Conservation (phyloP, 2,113 vertebrate genomes). For the Microtus richardsoni region DNA sequence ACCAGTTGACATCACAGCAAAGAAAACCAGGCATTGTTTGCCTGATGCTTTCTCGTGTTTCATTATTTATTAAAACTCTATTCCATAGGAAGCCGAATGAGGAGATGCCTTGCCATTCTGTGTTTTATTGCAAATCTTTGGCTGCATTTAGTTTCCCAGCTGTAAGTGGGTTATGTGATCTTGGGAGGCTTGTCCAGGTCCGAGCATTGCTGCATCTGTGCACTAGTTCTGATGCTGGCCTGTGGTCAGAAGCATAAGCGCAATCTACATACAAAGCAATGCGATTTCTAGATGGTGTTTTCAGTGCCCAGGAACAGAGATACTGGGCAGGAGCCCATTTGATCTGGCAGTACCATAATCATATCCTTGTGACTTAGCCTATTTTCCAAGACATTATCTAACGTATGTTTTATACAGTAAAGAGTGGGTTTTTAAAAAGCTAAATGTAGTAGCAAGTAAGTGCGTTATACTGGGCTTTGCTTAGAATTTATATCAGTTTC, state of each 20-base stretch:
- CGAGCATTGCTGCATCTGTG: constrained; percentile 34
- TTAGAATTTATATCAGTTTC: not conserved
- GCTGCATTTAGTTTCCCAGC: constrained; percentile 49
- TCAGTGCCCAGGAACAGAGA: not conserved
- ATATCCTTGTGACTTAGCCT: not conserved
- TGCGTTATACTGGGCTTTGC: not conserved
- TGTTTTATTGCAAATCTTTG: constrained; percentile 70
- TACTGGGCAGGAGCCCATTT: not conserved
- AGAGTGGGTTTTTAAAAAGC: constrained; percentile 8
- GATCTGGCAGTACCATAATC: not conserved
- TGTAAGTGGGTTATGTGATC: constrained; percentile 45
- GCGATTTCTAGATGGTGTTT: constrained; percentile 5
- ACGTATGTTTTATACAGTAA: constrained; percentile 30
- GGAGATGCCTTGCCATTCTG: not conserved
- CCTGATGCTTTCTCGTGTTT: constrained; percentile 32
- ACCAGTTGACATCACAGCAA: not conserved
- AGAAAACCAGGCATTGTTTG: not conserved
- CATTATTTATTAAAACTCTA: constrained; percentile 65
- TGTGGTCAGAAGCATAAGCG: not conserved
- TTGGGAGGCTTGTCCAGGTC: not conserved
- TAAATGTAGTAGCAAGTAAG: not conserved
- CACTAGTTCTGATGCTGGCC: constrained; percentile 22
- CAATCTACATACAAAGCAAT: not conserved
- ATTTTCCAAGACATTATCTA: constrained; percentile 46
- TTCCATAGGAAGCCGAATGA: constrained; percentile 33